Conservation (phyloP, 2,113 vertebrate genomes). For the Triplophysa tibetana region DNA sequence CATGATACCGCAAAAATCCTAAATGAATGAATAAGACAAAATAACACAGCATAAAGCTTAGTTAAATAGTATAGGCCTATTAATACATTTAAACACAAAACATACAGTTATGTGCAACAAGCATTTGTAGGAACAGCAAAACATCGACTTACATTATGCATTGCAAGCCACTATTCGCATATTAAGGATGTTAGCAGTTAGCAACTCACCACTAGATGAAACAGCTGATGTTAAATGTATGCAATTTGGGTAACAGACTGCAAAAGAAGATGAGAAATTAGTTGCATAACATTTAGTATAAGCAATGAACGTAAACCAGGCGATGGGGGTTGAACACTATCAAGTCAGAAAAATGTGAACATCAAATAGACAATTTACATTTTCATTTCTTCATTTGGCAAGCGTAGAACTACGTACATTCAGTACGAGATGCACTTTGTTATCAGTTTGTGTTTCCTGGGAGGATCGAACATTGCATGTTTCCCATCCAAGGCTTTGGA, state of each 20-base stretch:
- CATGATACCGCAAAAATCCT: background rate
- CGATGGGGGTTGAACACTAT: background rate
- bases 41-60: background rate
- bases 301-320: background rate
- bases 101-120: background rate
- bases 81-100: background rate
- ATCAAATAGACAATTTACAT: background rate
- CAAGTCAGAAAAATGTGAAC: background rate
- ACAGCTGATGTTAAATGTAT: conserved; percentile 69
- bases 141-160: conserved; percentile 19
- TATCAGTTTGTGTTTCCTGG: too few relatives aligned
- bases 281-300: conserved; percentile 37
- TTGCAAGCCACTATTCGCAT: conserved; percentile 30
- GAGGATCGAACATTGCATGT: too few relatives aligned
- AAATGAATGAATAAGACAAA: background rate
- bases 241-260: conserved; percentile 76
- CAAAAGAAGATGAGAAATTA: conserved; percentile 68
- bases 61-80: background rate
- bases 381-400: too few relatives aligned
- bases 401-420: too few relatives aligned
- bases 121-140: background rate
- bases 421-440: too few relatives aligned
- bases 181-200: conserved; percentile 67
- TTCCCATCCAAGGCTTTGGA: background rate
- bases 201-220: conserved; percentile 76